These are phyloP conservation scores for Cephus rjabovi DNA, from an alignment of 2,888 invertebrate genomes.

Conservation along the genomic window DNA sequence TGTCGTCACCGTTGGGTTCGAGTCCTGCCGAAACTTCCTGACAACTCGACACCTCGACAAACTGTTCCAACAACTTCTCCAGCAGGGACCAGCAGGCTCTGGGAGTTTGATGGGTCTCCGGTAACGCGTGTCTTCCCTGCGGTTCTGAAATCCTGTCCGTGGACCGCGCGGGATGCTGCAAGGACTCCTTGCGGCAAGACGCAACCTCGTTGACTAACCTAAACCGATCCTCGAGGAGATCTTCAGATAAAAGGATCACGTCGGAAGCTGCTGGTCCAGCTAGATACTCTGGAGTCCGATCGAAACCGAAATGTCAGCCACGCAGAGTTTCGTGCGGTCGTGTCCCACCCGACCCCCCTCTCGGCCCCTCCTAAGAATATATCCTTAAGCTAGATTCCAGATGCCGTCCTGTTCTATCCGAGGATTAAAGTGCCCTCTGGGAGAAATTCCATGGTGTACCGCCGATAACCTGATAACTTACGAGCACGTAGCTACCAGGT, in stretches of 20 bases:
- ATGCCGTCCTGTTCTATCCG: slow-evolving; percentile 5
- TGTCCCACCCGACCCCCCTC: background rate
- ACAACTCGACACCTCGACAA: background rate
- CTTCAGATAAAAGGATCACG: background rate
- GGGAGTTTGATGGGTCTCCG: background rate
- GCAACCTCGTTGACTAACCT: background rate
- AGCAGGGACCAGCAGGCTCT: background rate
- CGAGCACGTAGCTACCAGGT: background rate
- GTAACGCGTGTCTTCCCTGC: background rate
- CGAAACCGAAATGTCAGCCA: background rate
- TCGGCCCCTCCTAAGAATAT: background rate
- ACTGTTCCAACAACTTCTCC: background rate
- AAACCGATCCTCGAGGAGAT: background rate
- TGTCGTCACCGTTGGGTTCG: background rate
- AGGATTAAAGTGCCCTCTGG: slow-evolving; percentile 23
- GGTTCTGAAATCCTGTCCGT: background rate
- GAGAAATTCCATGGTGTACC: slow-evolving; percentile 21
- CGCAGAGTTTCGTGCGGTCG: background rate
- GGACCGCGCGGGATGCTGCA: background rate
- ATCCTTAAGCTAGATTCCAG: background rate
- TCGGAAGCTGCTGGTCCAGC: background rate
- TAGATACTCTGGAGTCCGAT: background rate
- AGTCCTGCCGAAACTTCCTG: background rate
- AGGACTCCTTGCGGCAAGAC: background rate
- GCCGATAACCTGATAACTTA: background rate